Percentiles rank a stretch among this genome's conserved stretches.
These are phyloP conservation scores for Choreutis nemorana DNA, from an alignment of 2,888 invertebrate species.

Conservation along the genomic window DNA sequence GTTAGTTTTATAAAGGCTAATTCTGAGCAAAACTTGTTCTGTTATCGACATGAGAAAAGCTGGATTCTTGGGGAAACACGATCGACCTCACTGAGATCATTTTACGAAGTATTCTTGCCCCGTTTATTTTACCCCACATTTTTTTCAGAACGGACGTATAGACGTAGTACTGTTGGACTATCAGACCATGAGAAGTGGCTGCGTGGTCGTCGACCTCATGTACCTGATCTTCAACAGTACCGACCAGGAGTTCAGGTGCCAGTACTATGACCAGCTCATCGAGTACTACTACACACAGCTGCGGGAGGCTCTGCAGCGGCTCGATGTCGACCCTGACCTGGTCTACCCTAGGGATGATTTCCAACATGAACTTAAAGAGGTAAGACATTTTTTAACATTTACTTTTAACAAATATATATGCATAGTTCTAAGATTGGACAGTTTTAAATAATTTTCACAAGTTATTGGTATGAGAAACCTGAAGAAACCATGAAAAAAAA, in stretches of 20 bases:
- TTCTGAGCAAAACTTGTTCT: too few species aligned
- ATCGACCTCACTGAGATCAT: too few species aligned
- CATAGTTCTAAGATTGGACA: too few species aligned
- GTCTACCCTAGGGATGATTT: conserved; percentile 6
- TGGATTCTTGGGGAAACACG: too few species aligned
- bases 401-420: neutral
- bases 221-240: conserved; percentile 38
- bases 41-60: too few species aligned
- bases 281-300: conserved; percentile 19
- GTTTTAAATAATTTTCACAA: too few species aligned
- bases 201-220: conserved; percentile 29
- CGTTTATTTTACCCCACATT: too few species aligned
- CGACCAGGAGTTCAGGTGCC: conserved; percentile 29
- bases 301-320: conserved; percentile 6
- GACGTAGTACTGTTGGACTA: conserved; percentile 31
- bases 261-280: conserved; percentile 18
- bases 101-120: too few species aligned
- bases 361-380: too few species aligned
- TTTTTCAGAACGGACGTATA: conserved; percentile 24
- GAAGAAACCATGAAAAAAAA: too few species aligned
- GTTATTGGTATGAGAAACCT: too few species aligned
- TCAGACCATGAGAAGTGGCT: conserved; percentile 31
- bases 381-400: conserved; percentile 2
- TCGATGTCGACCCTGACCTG: conserved; percentile 7
- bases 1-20: too few species aligned